phyloP scores from a whole-genome alignment of 2,797 vertebrate species.

The Gymnopithys bicolor region DNA sequence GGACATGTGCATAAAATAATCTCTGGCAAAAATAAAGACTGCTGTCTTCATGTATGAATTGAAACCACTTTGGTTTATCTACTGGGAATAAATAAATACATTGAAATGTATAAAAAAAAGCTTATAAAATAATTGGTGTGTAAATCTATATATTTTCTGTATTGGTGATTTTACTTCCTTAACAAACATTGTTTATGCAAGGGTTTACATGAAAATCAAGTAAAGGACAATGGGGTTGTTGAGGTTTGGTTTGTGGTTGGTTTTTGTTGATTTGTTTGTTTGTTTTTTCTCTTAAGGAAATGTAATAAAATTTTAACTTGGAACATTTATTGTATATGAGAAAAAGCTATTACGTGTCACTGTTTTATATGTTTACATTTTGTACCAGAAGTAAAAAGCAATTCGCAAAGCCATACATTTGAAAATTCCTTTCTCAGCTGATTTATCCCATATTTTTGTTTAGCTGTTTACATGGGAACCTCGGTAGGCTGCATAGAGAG shows the following conservation, averaged over 20 bases:
- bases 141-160: slow-evolving; percentile 9
- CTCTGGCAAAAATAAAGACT: slow-evolving; percentile 31
- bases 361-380: background rate
- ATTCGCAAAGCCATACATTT: background rate
- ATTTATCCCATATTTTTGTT: background rate
- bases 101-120: slow-evolving; percentile 20
- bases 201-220: background rate
- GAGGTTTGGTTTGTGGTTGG: background rate
- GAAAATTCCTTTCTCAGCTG: background rate
- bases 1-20: slow-evolving; percentile 30
- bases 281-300: background rate
- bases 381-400: background rate
- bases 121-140: background rate
- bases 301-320: background rate
- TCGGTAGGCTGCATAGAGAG: background rate
- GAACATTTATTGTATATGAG: background rate
- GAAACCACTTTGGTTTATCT: slow-evolving; percentile 43
- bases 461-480: background rate
- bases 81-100: background rate
- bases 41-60: slow-evolving; percentile 21
- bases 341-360: background rate
- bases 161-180: background rate
- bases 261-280: too few species aligned
- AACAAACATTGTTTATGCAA: background rate
- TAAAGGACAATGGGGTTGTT: background rate